Evolutionary conservation across 2,888 invertebrate genomes (phyloP).

Genomic region (Stegophylla sp.): DNA sequence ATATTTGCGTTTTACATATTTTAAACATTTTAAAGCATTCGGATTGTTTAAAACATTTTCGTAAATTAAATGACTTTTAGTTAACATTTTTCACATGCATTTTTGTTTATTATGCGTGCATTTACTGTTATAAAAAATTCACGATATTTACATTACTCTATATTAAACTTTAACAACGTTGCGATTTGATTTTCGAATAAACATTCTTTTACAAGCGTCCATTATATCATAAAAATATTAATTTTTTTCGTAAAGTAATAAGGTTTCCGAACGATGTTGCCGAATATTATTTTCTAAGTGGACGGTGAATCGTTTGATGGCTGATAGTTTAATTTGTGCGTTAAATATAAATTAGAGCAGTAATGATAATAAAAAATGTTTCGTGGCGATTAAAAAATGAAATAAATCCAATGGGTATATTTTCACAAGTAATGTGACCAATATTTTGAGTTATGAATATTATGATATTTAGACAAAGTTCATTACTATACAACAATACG

Average conservation of each 20-base stretch:
- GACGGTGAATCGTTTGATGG: slow-evolving; percentile 48
- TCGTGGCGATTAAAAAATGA: background rate
- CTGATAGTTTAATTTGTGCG: slow-evolving; percentile 17
- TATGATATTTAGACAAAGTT: too few relatives aligned
- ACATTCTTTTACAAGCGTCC: background rate
- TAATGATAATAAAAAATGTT: background rate
- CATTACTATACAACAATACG: too few relatives aligned
- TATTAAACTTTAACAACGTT: background rate
- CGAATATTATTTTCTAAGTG: slow-evolving; percentile 31
- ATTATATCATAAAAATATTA: too few relatives aligned
- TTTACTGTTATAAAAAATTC: too few relatives aligned
- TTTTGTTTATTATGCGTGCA: background rate
- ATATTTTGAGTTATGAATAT: background rate
- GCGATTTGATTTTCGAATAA: background rate
- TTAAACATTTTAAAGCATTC: too few relatives aligned
- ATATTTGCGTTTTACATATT: too few relatives aligned
- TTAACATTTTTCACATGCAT: too few relatives aligned
- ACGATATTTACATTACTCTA: background rate
- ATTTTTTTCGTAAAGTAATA: background rate
- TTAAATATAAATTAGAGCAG: too few relatives aligned
- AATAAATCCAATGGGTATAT: too few relatives aligned
- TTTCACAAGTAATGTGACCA: background rate
- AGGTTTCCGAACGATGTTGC: slow-evolving; percentile 44
- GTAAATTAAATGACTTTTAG: too few relatives aligned
- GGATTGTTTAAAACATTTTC: too few relatives aligned